Conservation (phyloP, 1,140 invertebrate genomes). For the Uloborus diversus region DNA sequence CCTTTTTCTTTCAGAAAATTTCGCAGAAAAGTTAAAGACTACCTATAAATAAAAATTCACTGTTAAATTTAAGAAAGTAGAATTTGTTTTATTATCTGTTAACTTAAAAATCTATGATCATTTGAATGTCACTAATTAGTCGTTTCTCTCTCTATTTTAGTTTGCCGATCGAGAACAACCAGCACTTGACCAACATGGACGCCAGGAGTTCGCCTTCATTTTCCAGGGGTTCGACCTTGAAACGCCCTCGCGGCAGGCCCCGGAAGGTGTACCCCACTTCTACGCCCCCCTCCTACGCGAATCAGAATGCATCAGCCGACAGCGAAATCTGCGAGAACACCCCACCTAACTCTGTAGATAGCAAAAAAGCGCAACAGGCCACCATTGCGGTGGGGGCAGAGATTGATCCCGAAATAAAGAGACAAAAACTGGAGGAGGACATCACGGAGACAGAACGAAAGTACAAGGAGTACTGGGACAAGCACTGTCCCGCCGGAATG, state of each 20-base stretch:
- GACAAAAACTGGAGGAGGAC: slow-evolving; percentile 29
- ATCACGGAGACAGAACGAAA: slow-evolving; percentile 1
- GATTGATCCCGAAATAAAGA: slow-evolving; percentile 23
- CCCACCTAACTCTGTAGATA: slow-evolving; percentile 35
- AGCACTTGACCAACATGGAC: slow-evolving; percentile 4
- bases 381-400: slow-evolving; percentile 2
- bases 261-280: not conserved
- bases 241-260: slow-evolving; percentile 33
- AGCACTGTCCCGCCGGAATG: slow-evolving; percentile 10
- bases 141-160: not conserved
- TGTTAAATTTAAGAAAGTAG: too few relatives aligned
- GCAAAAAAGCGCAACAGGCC: not conserved
- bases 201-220: not conserved
- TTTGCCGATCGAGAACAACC: slow-evolving; percentile 5
- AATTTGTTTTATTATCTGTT: too few relatives aligned
- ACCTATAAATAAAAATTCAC: too few relatives aligned
- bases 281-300: not conserved
- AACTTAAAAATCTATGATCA: too few relatives aligned
- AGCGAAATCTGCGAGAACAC: slow-evolving; percentile 41
- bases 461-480: slow-evolving; percentile 45
- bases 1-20: too few relatives aligned
- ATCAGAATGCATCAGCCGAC: not conserved
- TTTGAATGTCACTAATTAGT: not conserved
- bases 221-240: not conserved
- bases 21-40: too few relatives aligned